A percentile compares a stretch with the other conserved stretches of the same genome.
Evolutionary conservation across 2,113 vertebrate genomes (phyloP).

Genomic region (Limanda limanda): DNA sequence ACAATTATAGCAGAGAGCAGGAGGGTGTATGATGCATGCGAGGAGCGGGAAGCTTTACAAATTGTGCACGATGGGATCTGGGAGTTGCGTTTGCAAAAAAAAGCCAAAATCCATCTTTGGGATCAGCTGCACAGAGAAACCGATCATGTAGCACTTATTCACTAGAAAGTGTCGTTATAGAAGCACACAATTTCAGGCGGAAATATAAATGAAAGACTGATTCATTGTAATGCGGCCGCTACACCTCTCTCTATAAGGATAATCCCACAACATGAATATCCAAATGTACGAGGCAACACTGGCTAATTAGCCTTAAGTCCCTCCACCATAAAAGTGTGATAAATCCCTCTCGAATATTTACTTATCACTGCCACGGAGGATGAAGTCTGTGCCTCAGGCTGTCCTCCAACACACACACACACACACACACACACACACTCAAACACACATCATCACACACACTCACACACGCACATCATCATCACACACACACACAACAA

Average conservation of each 20-base stretch:
- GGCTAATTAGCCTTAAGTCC: constrained; percentile 78
- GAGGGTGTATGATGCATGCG: constrained; percentile 70
- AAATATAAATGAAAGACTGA: constrained; percentile 74
- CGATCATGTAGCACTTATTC: constrained; percentile 43
- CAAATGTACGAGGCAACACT: constrained; percentile 76
- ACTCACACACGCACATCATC: not conserved
- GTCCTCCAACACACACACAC: constrained; percentile 49
- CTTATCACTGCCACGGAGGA: constrained; percentile 67
- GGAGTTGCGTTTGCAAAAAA: constrained; percentile 55
- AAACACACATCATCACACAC: not conserved
- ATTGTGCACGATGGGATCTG: constrained; percentile 70
- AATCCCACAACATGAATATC: constrained; percentile 81
- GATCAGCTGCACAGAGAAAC: constrained; percentile 55
- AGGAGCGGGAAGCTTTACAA: constrained; percentile 59
- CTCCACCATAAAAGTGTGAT: constrained; percentile 75
- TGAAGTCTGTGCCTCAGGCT: constrained; percentile 62
- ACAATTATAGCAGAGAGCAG: constrained; percentile 71
- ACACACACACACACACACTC: not conserved
- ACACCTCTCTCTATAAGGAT: constrained; percentile 66
- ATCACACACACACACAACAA: not conserved
- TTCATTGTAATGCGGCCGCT: constrained; percentile 70
- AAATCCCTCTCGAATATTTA: constrained; percentile 77
- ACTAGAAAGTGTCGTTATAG: constrained; percentile 58
- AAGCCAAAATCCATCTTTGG: constrained; percentile 59
- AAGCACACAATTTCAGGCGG: constrained; percentile 47